Evolutionary conservation across 2,797 vertebrate genomes (phyloP).

Genomic region (Leptatherina wallacei): DNA sequence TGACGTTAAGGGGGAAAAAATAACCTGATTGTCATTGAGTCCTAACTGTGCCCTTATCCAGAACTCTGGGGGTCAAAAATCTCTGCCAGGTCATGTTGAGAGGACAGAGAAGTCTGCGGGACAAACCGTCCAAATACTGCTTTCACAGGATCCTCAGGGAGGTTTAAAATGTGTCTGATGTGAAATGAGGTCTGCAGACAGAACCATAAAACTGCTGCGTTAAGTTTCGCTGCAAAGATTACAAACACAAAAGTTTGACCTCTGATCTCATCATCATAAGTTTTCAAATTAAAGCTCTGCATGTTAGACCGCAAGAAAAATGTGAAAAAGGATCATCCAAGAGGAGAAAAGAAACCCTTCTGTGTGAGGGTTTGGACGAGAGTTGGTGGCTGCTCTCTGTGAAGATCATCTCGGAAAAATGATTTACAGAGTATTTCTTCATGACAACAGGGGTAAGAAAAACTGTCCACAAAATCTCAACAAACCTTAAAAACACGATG

Average conservation of each 20-base stretch:
- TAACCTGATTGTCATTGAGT: background rate
- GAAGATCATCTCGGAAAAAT: background rate
- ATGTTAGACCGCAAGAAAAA: background rate
- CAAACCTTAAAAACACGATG: background rate
- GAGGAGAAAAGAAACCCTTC: background rate
- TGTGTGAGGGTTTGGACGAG: background rate
- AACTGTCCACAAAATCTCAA: background rate
- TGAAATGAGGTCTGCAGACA: constrained; percentile 13
- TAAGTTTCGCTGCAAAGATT: background rate
- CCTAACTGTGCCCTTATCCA: background rate
- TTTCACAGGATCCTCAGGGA: constrained; percentile 9
- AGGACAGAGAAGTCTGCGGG: background rate
- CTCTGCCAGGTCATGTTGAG: background rate
- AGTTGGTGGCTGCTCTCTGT: background rate
- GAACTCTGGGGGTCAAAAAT: background rate
- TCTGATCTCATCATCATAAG: constrained; percentile 4
- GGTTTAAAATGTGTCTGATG: background rate
- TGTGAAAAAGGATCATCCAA: background rate
- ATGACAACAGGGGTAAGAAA: background rate
- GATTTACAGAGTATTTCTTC: background rate
- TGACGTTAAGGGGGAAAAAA: background rate
- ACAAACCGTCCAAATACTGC: background rate
- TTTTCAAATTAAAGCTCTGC: background rate
- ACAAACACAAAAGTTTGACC: background rate
- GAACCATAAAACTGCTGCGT: background rate